phyloP scores from a whole-genome alignment of 2,888 invertebrate genomes.

The Drosophila mulleri region DNA sequence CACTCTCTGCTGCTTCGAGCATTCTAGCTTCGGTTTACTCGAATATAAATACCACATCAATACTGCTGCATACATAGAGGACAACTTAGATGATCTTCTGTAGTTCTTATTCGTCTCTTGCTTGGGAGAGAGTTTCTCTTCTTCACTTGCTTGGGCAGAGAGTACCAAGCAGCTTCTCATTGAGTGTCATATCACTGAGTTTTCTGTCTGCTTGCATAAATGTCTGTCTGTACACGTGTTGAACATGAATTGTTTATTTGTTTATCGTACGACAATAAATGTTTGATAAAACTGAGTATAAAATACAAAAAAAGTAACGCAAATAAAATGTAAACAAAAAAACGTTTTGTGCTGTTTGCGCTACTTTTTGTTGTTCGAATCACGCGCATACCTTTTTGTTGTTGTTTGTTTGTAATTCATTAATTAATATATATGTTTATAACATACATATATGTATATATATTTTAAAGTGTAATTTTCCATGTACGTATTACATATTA shows the following conservation, averaged over 20 bases:
- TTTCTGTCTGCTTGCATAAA: constrained; percentile 2
- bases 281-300: constrained; percentile 22
- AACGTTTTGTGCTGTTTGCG: constrained; percentile 1
- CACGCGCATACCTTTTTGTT: constrained; percentile 14
- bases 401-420: not conserved
- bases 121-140: too few species aligned
- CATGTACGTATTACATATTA: constrained; percentile 17
- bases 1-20: too few species aligned
- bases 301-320: not conserved
- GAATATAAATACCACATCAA: too few species aligned
- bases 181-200: not conserved
- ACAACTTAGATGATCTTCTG: too few species aligned
- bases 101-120: too few species aligned
- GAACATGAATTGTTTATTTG: constrained; percentile 25
- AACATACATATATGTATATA: not conserved
- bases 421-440: not conserved
- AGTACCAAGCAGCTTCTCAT: not conserved
- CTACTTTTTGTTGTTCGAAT: not conserved
- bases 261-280: constrained; percentile 22
- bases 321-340: constrained; percentile 23
- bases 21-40: too few species aligned
- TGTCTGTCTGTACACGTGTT: constrained; percentile 17
- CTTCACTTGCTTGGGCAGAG: too few species aligned
- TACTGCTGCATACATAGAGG: too few species aligned
- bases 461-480: not conserved